phyloP scores from a whole-genome alignment of 2,113 vertebrate species.

The Oncorhynchus kisutch region DNA sequence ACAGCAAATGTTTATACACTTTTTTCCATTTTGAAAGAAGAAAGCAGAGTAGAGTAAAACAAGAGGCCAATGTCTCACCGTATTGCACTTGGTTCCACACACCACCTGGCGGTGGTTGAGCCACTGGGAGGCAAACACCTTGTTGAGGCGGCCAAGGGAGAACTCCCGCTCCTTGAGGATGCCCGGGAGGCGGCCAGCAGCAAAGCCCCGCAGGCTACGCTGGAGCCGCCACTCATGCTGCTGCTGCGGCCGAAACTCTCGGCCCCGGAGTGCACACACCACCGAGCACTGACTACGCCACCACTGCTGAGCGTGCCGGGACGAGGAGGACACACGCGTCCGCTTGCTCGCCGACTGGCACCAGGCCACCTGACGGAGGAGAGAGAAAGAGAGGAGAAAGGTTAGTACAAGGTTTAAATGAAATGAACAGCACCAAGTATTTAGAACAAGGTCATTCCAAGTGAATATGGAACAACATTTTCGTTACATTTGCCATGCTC shows the following conservation, averaged over 20 bases:
- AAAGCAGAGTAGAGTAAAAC: no score
- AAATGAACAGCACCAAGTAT: neutral
- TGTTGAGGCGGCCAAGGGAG: slow-evolving; percentile 92
- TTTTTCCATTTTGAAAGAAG: no score
- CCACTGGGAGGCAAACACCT: slow-evolving; percentile 99
- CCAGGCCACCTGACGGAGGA: slow-evolving; percentile 63
- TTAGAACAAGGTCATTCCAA: no score
- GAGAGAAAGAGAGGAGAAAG: neutral
- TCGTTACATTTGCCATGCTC: no score
- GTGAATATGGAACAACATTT: no score
- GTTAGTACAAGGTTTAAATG: neutral
- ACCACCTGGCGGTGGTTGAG: slow-evolving; percentile 97
- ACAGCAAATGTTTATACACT: no score
- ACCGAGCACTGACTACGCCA: slow-evolving; percentile 81
- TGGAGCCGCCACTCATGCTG: slow-evolving; percentile 85
- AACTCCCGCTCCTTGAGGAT: slow-evolving; percentile 92
- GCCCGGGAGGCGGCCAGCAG: slow-evolving; percentile 88
- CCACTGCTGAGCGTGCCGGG: slow-evolving; percentile 75
- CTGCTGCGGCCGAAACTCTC: slow-evolving; percentile 87
- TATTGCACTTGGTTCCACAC: slow-evolving; percentile 98
- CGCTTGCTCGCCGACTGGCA: slow-evolving; percentile 70
- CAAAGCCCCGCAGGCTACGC: slow-evolving; percentile 82
- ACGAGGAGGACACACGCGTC: slow-evolving; percentile 75
- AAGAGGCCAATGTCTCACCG: slow-evolving; percentile 74
- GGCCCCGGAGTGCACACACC: slow-evolving; percentile 88